A percentile compares a stretch with the other conserved stretches of the same genome.
Evolutionary conservation across 2,888 invertebrate species (phyloP).

Genomic region (Sinotaia quadrata): DNA sequence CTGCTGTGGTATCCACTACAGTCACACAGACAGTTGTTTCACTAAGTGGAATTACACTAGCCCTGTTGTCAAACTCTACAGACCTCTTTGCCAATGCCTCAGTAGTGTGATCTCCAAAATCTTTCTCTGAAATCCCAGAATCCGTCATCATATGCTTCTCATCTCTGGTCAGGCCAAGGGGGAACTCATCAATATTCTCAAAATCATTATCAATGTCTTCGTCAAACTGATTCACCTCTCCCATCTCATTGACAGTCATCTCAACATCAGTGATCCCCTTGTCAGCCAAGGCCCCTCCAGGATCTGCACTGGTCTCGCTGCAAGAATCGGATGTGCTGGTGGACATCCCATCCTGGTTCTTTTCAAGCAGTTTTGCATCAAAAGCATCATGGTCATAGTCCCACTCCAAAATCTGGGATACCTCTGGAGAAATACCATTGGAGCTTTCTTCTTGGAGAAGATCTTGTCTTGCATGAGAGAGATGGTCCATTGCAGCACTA

Average conservation of each 20-base stretch:
- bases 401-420: slow-evolving; percentile 39
- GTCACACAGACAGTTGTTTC: slow-evolving; percentile 12
- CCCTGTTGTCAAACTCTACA: slow-evolving; percentile 23
- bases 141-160: slow-evolving; percentile 51
- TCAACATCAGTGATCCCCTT: slow-evolving; percentile 11
- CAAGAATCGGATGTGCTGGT: slow-evolving; percentile 38
- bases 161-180: slow-evolving; percentile 32
- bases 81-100: slow-evolving; percentile 11
- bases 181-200: slow-evolving; percentile 39
- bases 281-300: not conserved
- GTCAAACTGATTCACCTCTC: slow-evolving; percentile 15
- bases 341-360: slow-evolving; percentile 29
- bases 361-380: slow-evolving; percentile 36
- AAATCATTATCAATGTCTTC: slow-evolving; percentile 38
- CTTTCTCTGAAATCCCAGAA: slow-evolving; percentile 53
- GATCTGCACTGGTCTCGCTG: slow-evolving; percentile 33
- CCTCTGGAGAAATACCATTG: slow-evolving; percentile 35
- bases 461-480: not conserved
- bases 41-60: not conserved
- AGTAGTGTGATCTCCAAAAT: slow-evolving; percentile 19
- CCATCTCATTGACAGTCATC: slow-evolving; percentile 25
- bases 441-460: slow-evolving; percentile 36
- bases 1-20: slow-evolving; percentile 12
- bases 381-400: slow-evolving; percentile 40
- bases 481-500: not conserved